phyloP scores from a whole-genome alignment of 1,140 invertebrate species.

The Pentalonia nigronervosa region DNA sequence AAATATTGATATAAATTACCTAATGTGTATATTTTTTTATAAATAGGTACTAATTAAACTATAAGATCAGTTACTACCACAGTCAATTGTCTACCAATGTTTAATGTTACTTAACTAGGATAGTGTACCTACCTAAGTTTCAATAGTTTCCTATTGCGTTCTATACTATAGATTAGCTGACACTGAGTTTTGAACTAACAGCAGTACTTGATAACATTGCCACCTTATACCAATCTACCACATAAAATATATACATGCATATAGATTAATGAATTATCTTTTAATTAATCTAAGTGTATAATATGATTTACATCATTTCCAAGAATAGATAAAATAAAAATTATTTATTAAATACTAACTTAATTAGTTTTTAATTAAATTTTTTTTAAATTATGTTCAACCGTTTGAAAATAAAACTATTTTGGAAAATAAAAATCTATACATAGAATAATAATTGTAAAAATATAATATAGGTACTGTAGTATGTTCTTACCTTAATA shows the following conservation, averaged over 20 bases:
- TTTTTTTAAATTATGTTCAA: neutral
- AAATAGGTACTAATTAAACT: neutral
- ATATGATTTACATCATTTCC: neutral
- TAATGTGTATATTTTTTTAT: neutral
- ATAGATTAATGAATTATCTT: conserved; percentile 8
- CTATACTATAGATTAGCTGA: neutral
- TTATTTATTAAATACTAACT: neutral
- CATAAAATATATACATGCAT: neutral
- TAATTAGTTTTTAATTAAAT: neutral
- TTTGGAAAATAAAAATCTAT: neutral
- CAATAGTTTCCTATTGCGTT: neutral
- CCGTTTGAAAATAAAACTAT: neutral
- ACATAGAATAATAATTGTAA: neutral
- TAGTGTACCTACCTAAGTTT: neutral
- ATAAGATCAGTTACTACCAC: neutral
- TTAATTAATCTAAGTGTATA: conserved; percentile 5
- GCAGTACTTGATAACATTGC: neutral
- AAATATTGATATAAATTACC: neutral
- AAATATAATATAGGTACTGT: neutral
- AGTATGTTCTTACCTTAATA: neutral
- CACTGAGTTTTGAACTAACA: neutral
- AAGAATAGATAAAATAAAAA: neutral
- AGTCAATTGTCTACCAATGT: neutral
- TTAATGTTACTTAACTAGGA: neutral
- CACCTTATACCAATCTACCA: neutral